Base-by-base conservation (phyloP, 2,888 invertebrate genomes). In the Caenorhabditis drosophilae region DNA sequence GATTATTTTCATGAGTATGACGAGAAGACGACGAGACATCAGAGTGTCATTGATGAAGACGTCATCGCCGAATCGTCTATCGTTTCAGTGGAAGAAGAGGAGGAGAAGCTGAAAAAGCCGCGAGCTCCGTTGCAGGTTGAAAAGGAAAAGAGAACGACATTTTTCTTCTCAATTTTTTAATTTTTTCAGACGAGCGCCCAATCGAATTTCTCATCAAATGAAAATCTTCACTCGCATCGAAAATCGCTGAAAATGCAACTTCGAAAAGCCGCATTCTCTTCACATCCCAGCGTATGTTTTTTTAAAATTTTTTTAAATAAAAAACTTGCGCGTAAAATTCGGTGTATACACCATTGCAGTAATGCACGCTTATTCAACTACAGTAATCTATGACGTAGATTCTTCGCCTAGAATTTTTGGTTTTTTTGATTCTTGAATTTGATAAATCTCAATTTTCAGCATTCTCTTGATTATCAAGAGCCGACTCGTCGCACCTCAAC, bases 391-490 rank as follows among this genome's bases (percentile, higher is more conserved):
- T n/a, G n/a, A n/a, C n/a, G n/a, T n/a, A n/a, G n/a, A n/a, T n/a
- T n/a, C n/a, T n/a, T n/a, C n/a, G n/a, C n/a, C n/a, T n/a, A n/a
- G n/a, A n/a, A 36, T 36, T 36, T n/a, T 36, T 4, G 7, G 54
- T 34, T 23, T 34, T 16, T 34, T 7, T 20, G 44, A 11, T 7
- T 4, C 44, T 20, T 31, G n/a, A n/a, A n/a, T 12, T 31, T 31
- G 31, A 9, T 6, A 31, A 31, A 4, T 20, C 4, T 9, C 23
- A 20, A 15, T 2, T 61, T 69, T 38, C 60, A 73, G 73, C 70
- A 70, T 41, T 73, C 73, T 1, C 56, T 73, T 22, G 73, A 73
- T 46, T 63, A 61, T 31, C 66, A 60, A 22, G 62, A 73, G 20
- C 36, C 55, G 1, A 3, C 44, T 23, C 47, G 27, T 23, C 47